These are phyloP conservation scores for Thyatira batis DNA, from an alignment of 2,888 invertebrate species.

Conservation along the genomic window DNA sequence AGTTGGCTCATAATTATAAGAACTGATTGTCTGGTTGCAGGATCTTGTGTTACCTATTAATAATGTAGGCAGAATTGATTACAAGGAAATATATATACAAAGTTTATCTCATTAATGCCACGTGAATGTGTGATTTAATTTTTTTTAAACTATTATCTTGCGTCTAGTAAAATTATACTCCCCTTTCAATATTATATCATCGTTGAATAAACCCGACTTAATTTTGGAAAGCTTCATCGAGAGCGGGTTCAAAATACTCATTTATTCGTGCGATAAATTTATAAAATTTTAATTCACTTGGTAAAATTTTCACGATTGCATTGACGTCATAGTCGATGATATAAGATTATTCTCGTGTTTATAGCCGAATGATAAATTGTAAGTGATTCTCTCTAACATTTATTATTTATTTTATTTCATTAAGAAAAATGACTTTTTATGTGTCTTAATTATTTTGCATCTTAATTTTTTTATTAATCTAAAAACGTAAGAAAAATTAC, in stretches of 20 bases:
- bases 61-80: no score
- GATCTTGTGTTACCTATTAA: no score
- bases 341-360: background rate
- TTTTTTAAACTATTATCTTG: no score
- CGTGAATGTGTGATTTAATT: no score
- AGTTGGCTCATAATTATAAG: no score
- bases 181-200: background rate
- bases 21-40: no score
- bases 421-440: background rate
- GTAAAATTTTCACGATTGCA: background rate
- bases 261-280: background rate
- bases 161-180: background rate
- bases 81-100: no score
- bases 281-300: background rate
- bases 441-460: no score
- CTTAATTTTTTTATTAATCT: no score
- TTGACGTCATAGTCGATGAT: background rate
- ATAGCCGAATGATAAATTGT: background rate
- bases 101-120: no score
- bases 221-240: background rate
- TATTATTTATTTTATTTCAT: background rate
- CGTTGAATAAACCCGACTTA: background rate
- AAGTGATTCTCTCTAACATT: background rate
- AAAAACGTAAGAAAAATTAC: no score
- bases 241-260: conserved; percentile 3